Base-by-base conservation (phyloP, 2,113 vertebrate genomes). In the Peromyscus maniculatus region DNA sequence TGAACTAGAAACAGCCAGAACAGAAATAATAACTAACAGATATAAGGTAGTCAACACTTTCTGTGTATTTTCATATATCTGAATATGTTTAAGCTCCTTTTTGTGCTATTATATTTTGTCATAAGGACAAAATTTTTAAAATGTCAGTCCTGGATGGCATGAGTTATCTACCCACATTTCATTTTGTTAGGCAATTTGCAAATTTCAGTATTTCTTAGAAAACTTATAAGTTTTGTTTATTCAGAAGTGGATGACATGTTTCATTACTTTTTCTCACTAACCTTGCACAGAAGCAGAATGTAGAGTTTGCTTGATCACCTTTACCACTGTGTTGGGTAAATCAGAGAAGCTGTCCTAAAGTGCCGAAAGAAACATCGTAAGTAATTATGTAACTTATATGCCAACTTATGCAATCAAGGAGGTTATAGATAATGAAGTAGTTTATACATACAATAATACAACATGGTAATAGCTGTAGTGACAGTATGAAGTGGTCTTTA, bases 1-100 rank as follows among this genome's bases (percentile, higher is more conserved):
- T 43, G 55, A 90, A 67, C 7, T 26, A 95, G 12, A 91, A 87
- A 93, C 74, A 7, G 6, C 3, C 26, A 84, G n/a, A 62, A 91
- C 69, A 88, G 9, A 83, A 74, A 87, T 91, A 83, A 12, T 89
- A 89, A 80, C 3, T 62, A 94, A 92, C 92, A 89, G 12, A 21
- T 22, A 49, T 33, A 15, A 89, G 57, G 33, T n/a, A 33, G 22
- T 0, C 10, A 36, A 11, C 78, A 22, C 3, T 94, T 89, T 91
- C 57, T 75, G 19, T 19, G 39, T 79, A 55, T 49, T 78, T 82
- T 72, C 86, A 94, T 3, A 33, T 10, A 21, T 72, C 91, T 89
- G 12, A 39, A 1, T 82, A 33, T 82, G 24, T 36, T 92, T 87
- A 31, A 96, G 21, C 69, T 33, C 87, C 13, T 43, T 86, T 90